A percentile compares a stretch with the other conserved stretches of the same genome.
phyloP scores from a whole-genome alignment of 2,888 invertebrate genomes.

The Xylocampa areola region DNA sequence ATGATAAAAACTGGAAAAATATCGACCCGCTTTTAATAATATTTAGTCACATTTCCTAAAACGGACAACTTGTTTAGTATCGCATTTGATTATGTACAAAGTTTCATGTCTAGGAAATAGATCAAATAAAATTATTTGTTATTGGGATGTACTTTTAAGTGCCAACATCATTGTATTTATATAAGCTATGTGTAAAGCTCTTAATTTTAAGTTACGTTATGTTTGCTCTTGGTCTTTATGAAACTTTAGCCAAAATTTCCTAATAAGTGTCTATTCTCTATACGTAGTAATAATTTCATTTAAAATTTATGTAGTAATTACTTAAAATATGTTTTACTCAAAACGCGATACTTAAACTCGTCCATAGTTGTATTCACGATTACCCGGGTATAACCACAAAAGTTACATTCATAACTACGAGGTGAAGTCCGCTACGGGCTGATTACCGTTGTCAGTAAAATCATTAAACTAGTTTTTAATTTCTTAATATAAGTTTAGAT shows the following conservation, averaged over 20 bases:
- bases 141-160: constrained; percentile 39
- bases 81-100: constrained; percentile 54
- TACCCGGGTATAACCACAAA: constrained; percentile 24
- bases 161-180: constrained; percentile 41
- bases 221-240: constrained; percentile 50
- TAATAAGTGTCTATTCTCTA: constrained; percentile 34
- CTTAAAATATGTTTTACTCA: constrained; percentile 27
- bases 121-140: constrained; percentile 28
- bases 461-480: constrained; percentile 50
- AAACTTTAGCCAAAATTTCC: constrained; percentile 50
- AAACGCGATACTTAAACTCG: constrained; percentile 47
- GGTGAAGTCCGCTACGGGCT: constrained; percentile 11
- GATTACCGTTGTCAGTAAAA: constrained; percentile 32
- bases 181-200: constrained; percentile 30
- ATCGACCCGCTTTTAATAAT: constrained; percentile 23
- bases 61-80: constrained; percentile 46
- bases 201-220: constrained; percentile 49
- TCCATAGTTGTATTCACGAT: constrained; percentile 20
- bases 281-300: constrained; percentile 28
- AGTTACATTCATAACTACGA: constrained; percentile 18
- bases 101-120: constrained; percentile 28
- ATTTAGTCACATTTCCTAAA: constrained; percentile 24
- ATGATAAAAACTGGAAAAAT: too few species aligned
- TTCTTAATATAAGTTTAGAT: constrained; percentile 60
- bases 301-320: constrained; percentile 26